Evolutionary conservation across 2,888 invertebrate genomes (phyloP).

Genomic region (Digitonthophagus gazella): DNA sequence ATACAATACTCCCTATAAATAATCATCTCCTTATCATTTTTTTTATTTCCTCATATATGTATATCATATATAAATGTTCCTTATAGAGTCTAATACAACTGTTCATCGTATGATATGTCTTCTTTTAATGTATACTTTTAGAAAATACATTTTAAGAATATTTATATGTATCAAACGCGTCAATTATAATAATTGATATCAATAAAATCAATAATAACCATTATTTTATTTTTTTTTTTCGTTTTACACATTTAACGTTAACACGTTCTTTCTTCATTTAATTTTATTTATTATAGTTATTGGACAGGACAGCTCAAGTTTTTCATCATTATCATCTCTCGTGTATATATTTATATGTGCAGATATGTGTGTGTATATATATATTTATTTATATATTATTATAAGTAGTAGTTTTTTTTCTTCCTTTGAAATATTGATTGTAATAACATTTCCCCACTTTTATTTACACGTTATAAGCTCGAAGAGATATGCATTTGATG

Average conservation of each 20-base stretch:
- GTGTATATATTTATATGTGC: constrained; percentile 20
- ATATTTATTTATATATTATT: background rate
- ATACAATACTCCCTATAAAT: too few species aligned
- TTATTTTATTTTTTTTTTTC: constrained; percentile 32
- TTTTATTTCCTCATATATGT: too few species aligned
- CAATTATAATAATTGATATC: constrained; percentile 23
- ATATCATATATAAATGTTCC: background rate
- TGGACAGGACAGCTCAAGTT: constrained; percentile 51
- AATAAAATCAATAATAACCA: constrained; percentile 8
- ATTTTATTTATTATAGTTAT: constrained; percentile 36
- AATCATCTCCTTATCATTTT: too few species aligned
- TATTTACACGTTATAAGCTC: constrained; percentile 9
- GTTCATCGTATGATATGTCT: constrained; percentile 31
- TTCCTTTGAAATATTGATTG: constrained; percentile 10
- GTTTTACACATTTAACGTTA: constrained; percentile 32
- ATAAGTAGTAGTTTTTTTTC: background rate
- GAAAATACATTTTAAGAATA: constrained; percentile 49
- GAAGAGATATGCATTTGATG: constrained; percentile 4
- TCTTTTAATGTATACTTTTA: constrained; percentile 45
- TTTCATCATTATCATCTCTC: constrained; percentile 12
- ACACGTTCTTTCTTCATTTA: constrained; percentile 23
- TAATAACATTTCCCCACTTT: constrained; percentile 10
- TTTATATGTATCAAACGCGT: constrained; percentile 44
- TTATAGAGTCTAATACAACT: constrained; percentile 1
- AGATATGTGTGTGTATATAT: constrained; percentile 24